Evolutionary conservation across 2,888 invertebrate genomes (phyloP), one percentile per base, ranked within the genome.

Genomic region (Drosophila recens): DNA sequence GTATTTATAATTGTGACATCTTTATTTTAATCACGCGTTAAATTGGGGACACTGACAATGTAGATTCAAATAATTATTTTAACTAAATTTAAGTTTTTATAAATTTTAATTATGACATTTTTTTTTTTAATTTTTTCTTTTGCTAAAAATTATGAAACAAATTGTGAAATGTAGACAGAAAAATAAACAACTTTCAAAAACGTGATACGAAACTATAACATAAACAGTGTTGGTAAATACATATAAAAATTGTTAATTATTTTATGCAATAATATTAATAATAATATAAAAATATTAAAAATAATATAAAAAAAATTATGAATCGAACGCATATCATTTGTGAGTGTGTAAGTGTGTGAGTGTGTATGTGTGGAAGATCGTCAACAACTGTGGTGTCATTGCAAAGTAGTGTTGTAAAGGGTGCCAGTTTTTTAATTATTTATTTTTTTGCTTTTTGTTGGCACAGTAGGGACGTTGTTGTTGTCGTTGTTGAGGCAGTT

Each of bases 81-180:
- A 85, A 82, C 82, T 83, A 82, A 82, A 82, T 80, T 79, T 52
- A 66, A 66, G 53, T 69, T 58, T 53, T 10, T 42, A 67, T 36
- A 79, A 72, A 42, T 33, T 51, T 38, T 33, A 48, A 48, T 34
- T 57, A 23, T 13, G 0, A 11, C 23, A 34, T 52, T 54, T 58
- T 67, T 66, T 46, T 34, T 1, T 0, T 45, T 36, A 57, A 43
- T 45, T 9, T 10, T 58, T 56, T 64, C 63, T 63, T 72, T 58
- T 56, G 59, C 75, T 80, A 72, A 45, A 49, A 61, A 66, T 49
- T 67, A 70, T 67, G 57, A 76, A 63, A 59, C 61, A 62, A 63
- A 49, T 36, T 40, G 42, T 49, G 9, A 45, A 54, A 45, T 40
- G 17, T 15, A 17, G 38, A 33, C 4, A 40, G 38, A 27, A 20